Evolutionary conservation across 2,113 vertebrate genomes (phyloP).

Genomic region (Mesocricetus auratus): DNA sequence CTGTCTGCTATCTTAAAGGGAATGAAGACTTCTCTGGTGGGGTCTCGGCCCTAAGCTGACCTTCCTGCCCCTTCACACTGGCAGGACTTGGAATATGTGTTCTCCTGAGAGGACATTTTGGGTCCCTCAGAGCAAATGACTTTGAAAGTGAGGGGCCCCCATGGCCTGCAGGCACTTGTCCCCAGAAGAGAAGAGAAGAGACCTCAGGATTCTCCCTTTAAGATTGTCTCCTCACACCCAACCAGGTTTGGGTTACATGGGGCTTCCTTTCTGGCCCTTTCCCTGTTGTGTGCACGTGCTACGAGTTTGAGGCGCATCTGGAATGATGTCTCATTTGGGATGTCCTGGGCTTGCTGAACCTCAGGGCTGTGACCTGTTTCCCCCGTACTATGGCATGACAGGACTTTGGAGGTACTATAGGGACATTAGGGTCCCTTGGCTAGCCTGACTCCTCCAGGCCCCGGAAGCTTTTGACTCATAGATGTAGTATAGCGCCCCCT

Average conservation of each 20-base stretch:
- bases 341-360: constrained; percentile 32
- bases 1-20: constrained; percentile 83
- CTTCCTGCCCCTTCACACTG: neutral
- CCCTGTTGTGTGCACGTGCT: constrained; percentile 78
- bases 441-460: neutral
- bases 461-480: constrained; percentile 52
- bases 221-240: constrained; percentile 66
- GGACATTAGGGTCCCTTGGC: neutral
- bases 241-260: constrained; percentile 31
- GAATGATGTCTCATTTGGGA: constrained; percentile 24
- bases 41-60: neutral
- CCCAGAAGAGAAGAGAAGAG: neutral
- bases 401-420: neutral
- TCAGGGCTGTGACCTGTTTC: constrained; percentile 40
- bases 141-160: constrained; percentile 9
- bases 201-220: constrained; percentile 81
- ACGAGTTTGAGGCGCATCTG: constrained; percentile 5
- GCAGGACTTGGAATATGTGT: neutral
- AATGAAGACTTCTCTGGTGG: constrained; percentile 51
- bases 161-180: neutral
- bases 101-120: neutral
- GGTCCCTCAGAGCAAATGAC: constrained; percentile 10
- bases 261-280: constrained; percentile 35
- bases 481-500: constrained; percentile 66
- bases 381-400: neutral